Evolutionary conservation across 2,888 invertebrate species (phyloP).

Genomic region (Galeopsomyia nigrocyanea): DNA sequence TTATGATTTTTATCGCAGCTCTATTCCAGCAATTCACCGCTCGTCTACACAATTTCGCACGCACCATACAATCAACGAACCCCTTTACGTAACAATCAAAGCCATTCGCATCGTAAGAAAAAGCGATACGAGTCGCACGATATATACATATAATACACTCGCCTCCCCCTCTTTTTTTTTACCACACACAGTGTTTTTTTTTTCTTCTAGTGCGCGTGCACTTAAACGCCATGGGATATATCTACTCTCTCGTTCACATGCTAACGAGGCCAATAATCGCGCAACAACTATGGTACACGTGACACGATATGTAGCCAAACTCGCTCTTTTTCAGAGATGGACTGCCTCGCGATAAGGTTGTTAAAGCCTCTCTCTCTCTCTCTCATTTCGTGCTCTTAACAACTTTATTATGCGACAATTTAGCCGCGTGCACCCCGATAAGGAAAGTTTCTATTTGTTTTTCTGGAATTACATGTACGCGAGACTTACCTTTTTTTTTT

Average conservation of each 20-base stretch:
- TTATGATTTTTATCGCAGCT: not conserved
- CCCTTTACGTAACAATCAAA: slow-evolving; percentile 22
- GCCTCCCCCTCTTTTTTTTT: slow-evolving; percentile 1
- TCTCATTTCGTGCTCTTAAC: not conserved
- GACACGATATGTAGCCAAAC: slow-evolving; percentile 25
- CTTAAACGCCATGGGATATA: slow-evolving; percentile 23
- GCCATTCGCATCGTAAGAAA: not conserved
- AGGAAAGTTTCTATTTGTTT: too few relatives aligned
- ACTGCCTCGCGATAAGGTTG: too few relatives aligned
- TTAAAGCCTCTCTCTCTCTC: too few relatives aligned
- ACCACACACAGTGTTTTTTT: too few relatives aligned
- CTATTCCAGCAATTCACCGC: not conserved
- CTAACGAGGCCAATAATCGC: slow-evolving; percentile 21
- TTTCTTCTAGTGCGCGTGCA: slow-evolving; percentile 16
- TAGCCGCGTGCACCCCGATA: not conserved
- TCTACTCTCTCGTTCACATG: slow-evolving; percentile 2
- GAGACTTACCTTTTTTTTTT: too few relatives aligned
- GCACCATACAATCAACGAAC: slow-evolving; percentile 10
- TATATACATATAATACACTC: too few relatives aligned
- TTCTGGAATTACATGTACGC: too few relatives aligned
- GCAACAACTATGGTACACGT: slow-evolving; percentile 27
- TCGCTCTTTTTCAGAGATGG: slow-evolving; percentile 2
- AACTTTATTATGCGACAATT: slow-evolving; percentile 10
- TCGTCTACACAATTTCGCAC: not conserved
- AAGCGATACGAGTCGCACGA: not conserved